Conservation (phyloP, 2,888 invertebrate genomes). For the Cremastobaeus sp. region DNA sequence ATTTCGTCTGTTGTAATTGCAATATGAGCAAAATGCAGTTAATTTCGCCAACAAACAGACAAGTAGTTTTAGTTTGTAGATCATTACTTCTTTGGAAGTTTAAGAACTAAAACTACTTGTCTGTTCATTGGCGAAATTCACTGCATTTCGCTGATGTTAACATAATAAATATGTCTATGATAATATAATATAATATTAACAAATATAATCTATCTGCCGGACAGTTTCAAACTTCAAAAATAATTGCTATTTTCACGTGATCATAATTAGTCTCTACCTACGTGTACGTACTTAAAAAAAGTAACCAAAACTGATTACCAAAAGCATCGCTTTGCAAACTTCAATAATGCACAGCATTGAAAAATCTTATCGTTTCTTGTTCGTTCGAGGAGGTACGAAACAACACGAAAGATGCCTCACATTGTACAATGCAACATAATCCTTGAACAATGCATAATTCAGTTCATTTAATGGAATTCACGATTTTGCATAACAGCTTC, state of each 20-base stretch:
- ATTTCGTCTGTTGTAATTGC: too few relatives aligned
- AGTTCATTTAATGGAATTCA: constrained; percentile 38
- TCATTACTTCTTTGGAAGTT: too few relatives aligned
- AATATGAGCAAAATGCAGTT: too few relatives aligned
- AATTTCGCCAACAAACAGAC: too few relatives aligned
- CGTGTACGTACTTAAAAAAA: constrained; percentile 48
- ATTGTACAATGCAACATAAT: constrained; percentile 52
- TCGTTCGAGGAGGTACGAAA: constrained; percentile 28
- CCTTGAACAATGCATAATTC: constrained; percentile 44
- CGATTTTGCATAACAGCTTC: constrained; percentile 22
- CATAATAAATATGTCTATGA: constrained; percentile 49
- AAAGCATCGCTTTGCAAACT: constrained; percentile 51
- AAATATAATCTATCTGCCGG: constrained; percentile 40
- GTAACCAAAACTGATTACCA: constrained; percentile 51
- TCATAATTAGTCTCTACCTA: constrained; percentile 21
- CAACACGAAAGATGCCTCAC: constrained; percentile 52
- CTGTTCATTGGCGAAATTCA: too few relatives aligned
- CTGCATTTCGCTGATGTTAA: constrained; percentile 28
- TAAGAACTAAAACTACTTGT: too few relatives aligned
- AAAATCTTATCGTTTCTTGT: constrained; percentile 52
- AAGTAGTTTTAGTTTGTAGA: too few relatives aligned
- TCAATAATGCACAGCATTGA: constrained; percentile 59
- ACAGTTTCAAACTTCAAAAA: constrained; percentile 31
- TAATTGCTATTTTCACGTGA: constrained; percentile 28
- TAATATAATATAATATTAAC: constrained; percentile 34